Percentiles rank a stretch among this genome's conserved stretches.
phyloP scores from a whole-genome alignment of 2,888 invertebrate genomes.

The Ypsolopha sequella region DNA sequence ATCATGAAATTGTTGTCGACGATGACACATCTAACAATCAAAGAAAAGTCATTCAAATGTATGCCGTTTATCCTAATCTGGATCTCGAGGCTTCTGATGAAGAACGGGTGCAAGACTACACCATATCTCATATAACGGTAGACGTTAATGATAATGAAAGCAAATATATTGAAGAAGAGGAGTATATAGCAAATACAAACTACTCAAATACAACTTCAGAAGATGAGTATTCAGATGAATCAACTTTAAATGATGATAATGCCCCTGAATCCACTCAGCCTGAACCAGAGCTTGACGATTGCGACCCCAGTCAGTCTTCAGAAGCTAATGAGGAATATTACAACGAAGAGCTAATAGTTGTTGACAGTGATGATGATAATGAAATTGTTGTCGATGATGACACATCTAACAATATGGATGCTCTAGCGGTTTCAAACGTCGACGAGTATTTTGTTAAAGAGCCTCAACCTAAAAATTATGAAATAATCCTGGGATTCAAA shows the following conservation, averaged over 20 bases:
- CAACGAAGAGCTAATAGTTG: neutral
- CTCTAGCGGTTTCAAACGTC: conserved; percentile 56
- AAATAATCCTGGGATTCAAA: conserved; percentile 32
- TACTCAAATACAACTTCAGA: too few species aligned
- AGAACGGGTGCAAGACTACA: too few species aligned
- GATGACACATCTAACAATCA: too few species aligned
- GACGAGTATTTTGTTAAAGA: conserved; percentile 55
- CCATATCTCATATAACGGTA: too few species aligned
- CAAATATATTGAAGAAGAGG: too few species aligned
- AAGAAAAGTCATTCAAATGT: too few species aligned
- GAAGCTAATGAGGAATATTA: conserved; percentile 1
- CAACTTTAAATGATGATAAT: conserved; percentile 1
- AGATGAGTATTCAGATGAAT: neutral
- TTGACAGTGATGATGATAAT: conserved; percentile 3
- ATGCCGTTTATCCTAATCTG: too few species aligned
- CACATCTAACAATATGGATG: conserved; percentile 22
- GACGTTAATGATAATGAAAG: too few species aligned
- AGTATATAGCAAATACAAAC: too few species aligned
- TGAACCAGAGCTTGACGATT: neutral
- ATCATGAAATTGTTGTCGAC: too few species aligned
- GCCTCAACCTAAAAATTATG: conserved; percentile 7
- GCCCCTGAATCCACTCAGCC: neutral
- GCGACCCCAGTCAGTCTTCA: neutral
- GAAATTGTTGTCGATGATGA: conserved; percentile 5
- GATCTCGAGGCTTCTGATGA: too few species aligned